Base-by-base conservation (phyloP, 2,113 vertebrate genomes). In the Nicator chloris region DNA sequence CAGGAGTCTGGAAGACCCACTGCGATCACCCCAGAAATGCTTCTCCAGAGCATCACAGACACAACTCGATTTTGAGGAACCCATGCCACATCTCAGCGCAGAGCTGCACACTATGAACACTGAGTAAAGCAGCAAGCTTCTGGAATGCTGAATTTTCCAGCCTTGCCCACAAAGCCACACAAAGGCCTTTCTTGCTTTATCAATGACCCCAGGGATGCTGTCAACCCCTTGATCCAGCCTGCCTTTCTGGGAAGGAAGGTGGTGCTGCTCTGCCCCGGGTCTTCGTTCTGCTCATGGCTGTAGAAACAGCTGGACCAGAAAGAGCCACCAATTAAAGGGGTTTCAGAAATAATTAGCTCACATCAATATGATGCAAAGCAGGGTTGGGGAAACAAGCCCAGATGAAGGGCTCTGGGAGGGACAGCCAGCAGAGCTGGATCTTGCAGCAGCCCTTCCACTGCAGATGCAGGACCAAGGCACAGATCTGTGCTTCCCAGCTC, bases 341-440 rank as follows among this genome's bases (percentile, higher is more conserved):
- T 82, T 95, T 96, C 92, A 91, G n/a, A 90, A 93, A 91, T 53
- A 94, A 93, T 91, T 79, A 93, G 53, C 92, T 75, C 4, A 0
- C n/a, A 4, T 68, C 35, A 78, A 56, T 44, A 47, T 45, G 73
- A 93, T 23, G 45, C 61, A 87, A 87, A 56, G 35, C 78, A 71
- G 51, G 37, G 22, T 10, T 54, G 57, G 44, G 16, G 53, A 87
- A 92, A 64, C 21, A 50, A 84, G 61, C 10, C 44, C 61, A 47
- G 49, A 54, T 37, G 83, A 86, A 88, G 69, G 69, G 69, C 39
- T 81, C 60, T 50, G 31, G 50, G 28, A 92, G 18, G 45, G 40
- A 76, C 0, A 11, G 47, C 9, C 42, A 45, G 54, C 54, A 81
- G 31, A 81, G 30, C 42, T 50, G 4, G 9, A 73, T 73, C 81